phyloP scores from a whole-genome alignment of 2,113 vertebrate species.

The Anarhynchus alexandrinus region DNA sequence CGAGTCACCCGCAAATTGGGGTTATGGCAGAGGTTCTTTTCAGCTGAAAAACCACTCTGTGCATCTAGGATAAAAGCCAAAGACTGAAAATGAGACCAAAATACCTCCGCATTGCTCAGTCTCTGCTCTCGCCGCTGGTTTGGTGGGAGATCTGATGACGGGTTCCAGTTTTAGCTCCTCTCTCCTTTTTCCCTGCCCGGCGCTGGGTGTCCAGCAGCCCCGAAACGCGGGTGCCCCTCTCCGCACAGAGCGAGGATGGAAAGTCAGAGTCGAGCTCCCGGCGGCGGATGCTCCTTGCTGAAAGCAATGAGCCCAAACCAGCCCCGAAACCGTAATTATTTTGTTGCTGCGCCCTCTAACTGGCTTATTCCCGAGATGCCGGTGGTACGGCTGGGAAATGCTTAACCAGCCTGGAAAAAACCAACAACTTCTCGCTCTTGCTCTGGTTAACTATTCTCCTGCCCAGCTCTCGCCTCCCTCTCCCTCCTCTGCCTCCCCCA shows the following conservation, averaged over 20 bases:
- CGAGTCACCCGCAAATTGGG: fast-evolving
- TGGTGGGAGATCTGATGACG: background rate
- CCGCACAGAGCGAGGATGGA: fast-evolving
- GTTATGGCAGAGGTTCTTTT: background rate
- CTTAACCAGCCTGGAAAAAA: background rate
- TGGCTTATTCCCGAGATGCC: background rate
- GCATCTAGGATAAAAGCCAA: background rate
- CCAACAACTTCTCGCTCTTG: background rate
- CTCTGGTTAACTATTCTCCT: background rate
- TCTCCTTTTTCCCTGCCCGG: background rate
- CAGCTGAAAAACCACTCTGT: background rate
- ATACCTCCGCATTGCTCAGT: background rate
- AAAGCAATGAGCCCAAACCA: background rate
- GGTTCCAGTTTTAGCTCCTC: background rate
- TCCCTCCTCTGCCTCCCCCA: background rate
- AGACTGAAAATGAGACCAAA: background rate
- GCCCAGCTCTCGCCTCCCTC: background rate
- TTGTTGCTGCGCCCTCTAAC: background rate
- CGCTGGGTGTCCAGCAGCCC: background rate
- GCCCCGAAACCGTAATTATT: fast-evolving
- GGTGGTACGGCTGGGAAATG: background rate
- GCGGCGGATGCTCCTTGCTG: fast-evolving
- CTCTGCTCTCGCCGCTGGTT: background rate
- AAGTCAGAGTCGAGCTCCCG: background rate
- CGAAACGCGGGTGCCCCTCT: fast-evolving